A percentile compares a stretch with the other conserved stretches of the same genome.
Evolutionary conservation across 2,113 vertebrate genomes (phyloP).

Genomic region (Hyperopisus bebe): DNA sequence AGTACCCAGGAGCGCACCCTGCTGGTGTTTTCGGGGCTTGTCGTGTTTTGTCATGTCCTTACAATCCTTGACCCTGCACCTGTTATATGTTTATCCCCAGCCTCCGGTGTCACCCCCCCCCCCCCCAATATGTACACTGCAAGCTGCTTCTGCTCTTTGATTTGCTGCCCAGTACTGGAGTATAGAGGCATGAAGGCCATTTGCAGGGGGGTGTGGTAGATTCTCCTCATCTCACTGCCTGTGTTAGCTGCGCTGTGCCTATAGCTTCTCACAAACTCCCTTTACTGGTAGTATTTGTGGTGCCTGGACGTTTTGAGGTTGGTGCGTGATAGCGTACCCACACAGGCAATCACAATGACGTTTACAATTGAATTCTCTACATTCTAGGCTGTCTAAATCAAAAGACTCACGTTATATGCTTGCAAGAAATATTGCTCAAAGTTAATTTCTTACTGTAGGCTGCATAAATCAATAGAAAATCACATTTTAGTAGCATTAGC

Average conservation of each 20-base stretch:
- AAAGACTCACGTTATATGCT: neutral
- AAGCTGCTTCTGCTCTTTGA: neutral
- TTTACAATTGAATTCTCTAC: neutral
- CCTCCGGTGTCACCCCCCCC: neutral
- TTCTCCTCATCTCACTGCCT: neutral
- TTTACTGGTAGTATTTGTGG: slow-evolving; percentile 10
- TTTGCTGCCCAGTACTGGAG: neutral
- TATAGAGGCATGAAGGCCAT: neutral
- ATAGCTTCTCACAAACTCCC: neutral
- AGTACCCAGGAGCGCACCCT: neutral
- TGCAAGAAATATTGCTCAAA: neutral
- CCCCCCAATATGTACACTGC: neutral
- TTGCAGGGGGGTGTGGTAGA: neutral
- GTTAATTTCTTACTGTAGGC: neutral
- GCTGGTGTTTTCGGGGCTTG: too few species aligned
- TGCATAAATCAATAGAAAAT: neutral
- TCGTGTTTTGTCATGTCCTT: neutral
- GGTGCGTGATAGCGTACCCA: neutral
- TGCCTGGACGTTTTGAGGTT: neutral
- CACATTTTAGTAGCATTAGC: neutral
- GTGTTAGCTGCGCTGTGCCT: neutral
- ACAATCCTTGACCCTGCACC: slow-evolving; percentile 11
- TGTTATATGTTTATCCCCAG: neutral
- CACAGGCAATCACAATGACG: neutral
- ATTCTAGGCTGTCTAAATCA: neutral